phyloP scores from a whole-genome alignment of 1,140 invertebrate species.

The Drosophila kikkawai region DNA sequence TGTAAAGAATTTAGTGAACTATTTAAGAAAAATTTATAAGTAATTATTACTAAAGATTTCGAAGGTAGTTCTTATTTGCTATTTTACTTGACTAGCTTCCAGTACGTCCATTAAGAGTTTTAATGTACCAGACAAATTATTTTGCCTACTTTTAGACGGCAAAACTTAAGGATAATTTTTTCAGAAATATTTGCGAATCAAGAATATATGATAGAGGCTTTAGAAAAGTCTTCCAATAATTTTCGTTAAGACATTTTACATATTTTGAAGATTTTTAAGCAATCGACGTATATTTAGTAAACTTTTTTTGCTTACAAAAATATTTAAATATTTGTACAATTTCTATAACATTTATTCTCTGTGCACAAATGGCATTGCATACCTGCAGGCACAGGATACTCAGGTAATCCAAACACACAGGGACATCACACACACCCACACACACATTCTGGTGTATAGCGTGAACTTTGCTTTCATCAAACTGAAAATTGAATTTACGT shows the following conservation, averaged over 20 bases:
- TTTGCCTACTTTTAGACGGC: too few relatives aligned
- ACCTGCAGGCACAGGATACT: constrained; percentile 59
- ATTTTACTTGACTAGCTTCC: too few relatives aligned
- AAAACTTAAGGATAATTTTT: background rate
- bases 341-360: background rate
- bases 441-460: constrained; percentile 14
- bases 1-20: too few relatives aligned
- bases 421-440: constrained; percentile 5
- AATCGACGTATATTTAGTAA: background rate
- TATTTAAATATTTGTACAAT: too few relatives aligned
- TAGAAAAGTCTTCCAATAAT: background rate
- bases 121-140: too few relatives aligned
- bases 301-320: too few relatives aligned
- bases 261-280: background rate
- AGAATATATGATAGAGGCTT: background rate
- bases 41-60: too few relatives aligned
- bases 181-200: background rate
- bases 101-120: too few relatives aligned
- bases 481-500: constrained; percentile 81
- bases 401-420: constrained; percentile 28
- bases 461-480: constrained; percentile 77
- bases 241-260: background rate
- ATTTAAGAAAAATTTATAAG: too few relatives aligned
- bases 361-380: constrained; percentile 48
- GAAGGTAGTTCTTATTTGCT: too few relatives aligned